Base-by-base conservation (phyloP, 1,140 invertebrate species). In the Drosophila ogumai region DNA sequence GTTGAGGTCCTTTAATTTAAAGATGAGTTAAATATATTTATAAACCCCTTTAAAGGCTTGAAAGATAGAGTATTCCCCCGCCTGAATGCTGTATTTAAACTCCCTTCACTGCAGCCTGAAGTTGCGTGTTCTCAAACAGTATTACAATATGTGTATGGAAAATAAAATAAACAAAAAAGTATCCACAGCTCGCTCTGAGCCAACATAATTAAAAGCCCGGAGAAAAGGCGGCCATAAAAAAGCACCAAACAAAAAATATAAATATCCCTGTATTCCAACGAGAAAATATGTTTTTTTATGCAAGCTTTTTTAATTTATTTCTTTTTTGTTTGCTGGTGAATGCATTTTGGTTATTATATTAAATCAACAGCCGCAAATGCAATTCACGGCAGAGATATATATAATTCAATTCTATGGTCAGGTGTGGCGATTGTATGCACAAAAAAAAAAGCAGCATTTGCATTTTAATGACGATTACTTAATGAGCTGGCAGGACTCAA, bases 151-250 rank as follows among this genome's bases (percentile, higher is more conserved):
- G 19, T 43, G 38, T 22, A n/a, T 57, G 63, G n/a, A 74, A 52
- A 60, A 47, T 40, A 44, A 67, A 55, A 54, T 44, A 68, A 79
- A 41, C 54, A 52, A 67, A 77, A 73, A 56, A 40, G 34, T 32
- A 40, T 58, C 15, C 68, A 22, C 34, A n/a, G 44, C 34, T 22
- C 32, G 34, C 40, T 59, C 38, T 63, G 56, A 59, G 46, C 56
- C 79, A 82, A 79, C 64, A 82, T 84, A 82, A 82, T 82, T 84
- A 82, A 79, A 82, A 79, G 64, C 55, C 56, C 22, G 3, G 36
- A 58, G 69, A 36, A 34, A 71, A 36, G 58, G 19, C 43, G 31
- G 19, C 31, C 38, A 50, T 60, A 75, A 75, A 71, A 69, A 76
- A 12, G 19, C 28, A 15, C 28, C 38, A 31, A 34, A 54, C 22